These are phyloP conservation scores for Phoebastria nigripes DNA, from an alignment of 2,797 vertebrate genomes.

Conservation along the genomic window DNA sequence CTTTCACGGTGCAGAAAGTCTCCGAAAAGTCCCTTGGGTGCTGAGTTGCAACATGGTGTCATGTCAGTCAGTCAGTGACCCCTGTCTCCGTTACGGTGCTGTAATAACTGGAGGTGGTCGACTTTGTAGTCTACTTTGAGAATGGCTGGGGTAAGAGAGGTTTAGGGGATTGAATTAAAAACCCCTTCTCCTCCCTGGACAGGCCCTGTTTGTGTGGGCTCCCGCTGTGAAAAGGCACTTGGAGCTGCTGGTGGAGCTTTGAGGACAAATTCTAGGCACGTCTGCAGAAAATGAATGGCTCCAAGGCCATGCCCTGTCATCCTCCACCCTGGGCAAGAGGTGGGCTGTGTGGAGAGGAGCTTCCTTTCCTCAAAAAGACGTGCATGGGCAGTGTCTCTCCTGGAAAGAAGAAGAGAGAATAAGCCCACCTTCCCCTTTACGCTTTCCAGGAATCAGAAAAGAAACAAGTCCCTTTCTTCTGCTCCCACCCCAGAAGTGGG, in stretches of 20 bases:
- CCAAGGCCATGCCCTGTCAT: accelerated
- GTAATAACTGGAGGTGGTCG: accelerated
- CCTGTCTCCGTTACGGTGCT: accelerated
- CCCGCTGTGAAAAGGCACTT: neutral
- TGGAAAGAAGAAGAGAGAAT: neutral
- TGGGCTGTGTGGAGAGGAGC: neutral
- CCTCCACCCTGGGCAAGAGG: neutral
- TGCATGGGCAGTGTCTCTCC: neutral
- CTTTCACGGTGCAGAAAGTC: neutral
- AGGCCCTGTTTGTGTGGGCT: neutral
- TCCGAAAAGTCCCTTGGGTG: neutral
- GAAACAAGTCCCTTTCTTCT: neutral
- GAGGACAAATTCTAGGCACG: neutral
- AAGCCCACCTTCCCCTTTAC: neutral
- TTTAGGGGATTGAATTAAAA: neutral
- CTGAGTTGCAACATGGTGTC: neutral
- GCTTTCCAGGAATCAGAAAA: neutral
- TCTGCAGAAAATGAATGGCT: neutral
- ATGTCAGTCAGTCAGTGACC: neutral
- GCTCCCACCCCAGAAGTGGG: neutral
- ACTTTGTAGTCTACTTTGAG: neutral
- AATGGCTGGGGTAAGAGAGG: neutral
- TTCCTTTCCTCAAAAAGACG: neutral
- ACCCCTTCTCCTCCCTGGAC: neutral
- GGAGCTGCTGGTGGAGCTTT: neutral